These are phyloP conservation scores for Stenopsyche tienmushanensis DNA, from an alignment of 1,140 invertebrate genomes.

Conservation along the genomic window DNA sequence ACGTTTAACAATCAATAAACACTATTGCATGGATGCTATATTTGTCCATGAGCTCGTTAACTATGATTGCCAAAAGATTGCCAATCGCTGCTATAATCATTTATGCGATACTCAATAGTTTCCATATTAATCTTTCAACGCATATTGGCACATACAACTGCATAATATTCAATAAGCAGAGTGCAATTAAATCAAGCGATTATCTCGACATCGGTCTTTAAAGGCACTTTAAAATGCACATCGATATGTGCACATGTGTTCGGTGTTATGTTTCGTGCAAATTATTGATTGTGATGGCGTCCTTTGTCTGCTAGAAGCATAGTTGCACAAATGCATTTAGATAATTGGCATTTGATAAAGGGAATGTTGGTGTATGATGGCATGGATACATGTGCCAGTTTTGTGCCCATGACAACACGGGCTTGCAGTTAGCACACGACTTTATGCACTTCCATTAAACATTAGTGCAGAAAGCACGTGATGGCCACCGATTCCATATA, in stretches of 20 bases:
- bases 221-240: background rate
- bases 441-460: too few species aligned
- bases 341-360: conserved; percentile 9
- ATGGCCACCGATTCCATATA: too few species aligned
- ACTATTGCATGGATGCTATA: too few species aligned
- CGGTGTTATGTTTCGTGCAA: background rate
- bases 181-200: background rate
- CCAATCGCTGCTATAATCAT: background rate
- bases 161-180: background rate
- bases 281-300: background rate
- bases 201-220: background rate
- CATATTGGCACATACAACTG: background rate
- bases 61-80: too few species aligned
- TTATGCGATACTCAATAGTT: background rate
- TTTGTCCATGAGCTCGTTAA: too few species aligned
- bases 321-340: conserved; percentile 17
- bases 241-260: background rate
- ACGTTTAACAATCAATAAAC: too few species aligned
- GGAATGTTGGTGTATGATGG: conserved; percentile 7
- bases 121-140: background rate
- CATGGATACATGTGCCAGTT: background rate
- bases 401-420: background rate
- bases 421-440: background rate
- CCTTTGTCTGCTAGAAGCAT: background rate
- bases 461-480: too few species aligned